These are phyloP conservation scores for Bucorvus abyssinicus DNA, from an alignment of 2,797 vertebrate species.

Conservation along the genomic window DNA sequence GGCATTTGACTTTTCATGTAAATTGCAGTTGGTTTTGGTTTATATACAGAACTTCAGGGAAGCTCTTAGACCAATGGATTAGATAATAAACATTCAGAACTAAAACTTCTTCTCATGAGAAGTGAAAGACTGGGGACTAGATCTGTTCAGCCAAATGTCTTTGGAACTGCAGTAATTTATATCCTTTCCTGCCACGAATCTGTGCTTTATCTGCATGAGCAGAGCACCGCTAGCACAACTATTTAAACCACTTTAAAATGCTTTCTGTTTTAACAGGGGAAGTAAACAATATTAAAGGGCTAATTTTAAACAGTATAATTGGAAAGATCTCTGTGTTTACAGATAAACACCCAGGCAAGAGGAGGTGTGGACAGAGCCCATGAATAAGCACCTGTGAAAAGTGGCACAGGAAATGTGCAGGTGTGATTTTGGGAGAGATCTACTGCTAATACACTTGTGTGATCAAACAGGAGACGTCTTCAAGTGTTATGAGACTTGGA, in stretches of 20 bases:
- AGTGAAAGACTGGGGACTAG: background rate
- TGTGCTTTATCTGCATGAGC: background rate
- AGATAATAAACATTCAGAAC: background rate
- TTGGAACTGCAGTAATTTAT: background rate
- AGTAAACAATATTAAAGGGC: background rate
- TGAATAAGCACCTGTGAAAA: background rate
- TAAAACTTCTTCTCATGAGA: background rate
- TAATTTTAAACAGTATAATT: background rate
- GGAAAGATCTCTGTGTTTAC: fast-evolving
- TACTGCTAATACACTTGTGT: background rate
- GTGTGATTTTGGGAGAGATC: background rate
- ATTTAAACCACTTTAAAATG: background rate
- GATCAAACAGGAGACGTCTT: background rate
- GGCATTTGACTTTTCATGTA: background rate
- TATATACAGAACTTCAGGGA: background rate
- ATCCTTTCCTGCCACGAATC: background rate
- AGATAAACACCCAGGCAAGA: background rate
- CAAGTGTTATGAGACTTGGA: background rate
- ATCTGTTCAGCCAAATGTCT: background rate
- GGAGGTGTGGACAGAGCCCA: background rate
- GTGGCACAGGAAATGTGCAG: background rate
- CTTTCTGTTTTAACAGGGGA: background rate
- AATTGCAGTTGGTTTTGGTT: background rate
- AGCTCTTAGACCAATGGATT: background rate
- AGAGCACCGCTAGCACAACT: background rate